A percentile compares a stretch with the other conserved stretches of the same genome.
Evolutionary conservation across 2,113 vertebrate genomes (phyloP).

Genomic region (Lampris incognitus): DNA sequence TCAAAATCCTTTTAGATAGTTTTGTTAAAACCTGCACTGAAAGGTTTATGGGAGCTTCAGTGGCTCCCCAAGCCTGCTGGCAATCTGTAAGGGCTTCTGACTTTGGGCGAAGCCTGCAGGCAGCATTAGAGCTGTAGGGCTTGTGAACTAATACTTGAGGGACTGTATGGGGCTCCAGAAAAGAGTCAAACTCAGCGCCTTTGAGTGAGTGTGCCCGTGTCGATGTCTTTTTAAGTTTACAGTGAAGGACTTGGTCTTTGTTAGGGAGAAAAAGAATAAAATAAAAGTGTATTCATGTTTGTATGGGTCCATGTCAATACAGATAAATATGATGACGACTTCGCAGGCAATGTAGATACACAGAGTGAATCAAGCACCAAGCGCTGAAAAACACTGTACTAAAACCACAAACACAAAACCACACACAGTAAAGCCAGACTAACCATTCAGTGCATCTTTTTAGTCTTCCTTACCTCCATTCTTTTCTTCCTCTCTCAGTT

Average conservation of each 20-base stretch:
- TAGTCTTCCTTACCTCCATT: neutral
- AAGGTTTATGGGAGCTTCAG: conserved; percentile 35
- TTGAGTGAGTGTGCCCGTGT: conserved; percentile 40
- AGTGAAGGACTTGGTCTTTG: conserved; percentile 23
- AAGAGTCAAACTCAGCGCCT: conserved; percentile 51
- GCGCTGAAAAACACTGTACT: neutral
- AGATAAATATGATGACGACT: neutral
- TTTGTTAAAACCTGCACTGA: conserved; percentile 7
- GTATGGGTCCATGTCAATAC: conserved; percentile 20
- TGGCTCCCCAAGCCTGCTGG: conserved; percentile 43
- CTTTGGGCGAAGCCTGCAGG: conserved; percentile 68
- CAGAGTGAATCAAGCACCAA: neutral
- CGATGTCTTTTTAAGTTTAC: conserved; percentile 8
- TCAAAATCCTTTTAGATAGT: conserved; percentile 22
- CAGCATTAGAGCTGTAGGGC: conserved; percentile 44
- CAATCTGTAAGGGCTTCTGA: conserved; percentile 53
- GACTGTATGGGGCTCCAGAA: conserved; percentile 46
- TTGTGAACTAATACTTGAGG: conserved; percentile 52
- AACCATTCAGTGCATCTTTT: neutral
- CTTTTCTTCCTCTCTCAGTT: neutral
- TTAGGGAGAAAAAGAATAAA: conserved; percentile 4
- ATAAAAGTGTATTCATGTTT: neutral
- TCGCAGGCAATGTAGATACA: conserved; percentile 10
- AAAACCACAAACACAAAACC: neutral
- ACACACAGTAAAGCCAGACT: neutral